These are phyloP conservation scores for Piscicola geometra DNA, from an alignment of 2,888 invertebrate species.

Conservation along the genomic window DNA sequence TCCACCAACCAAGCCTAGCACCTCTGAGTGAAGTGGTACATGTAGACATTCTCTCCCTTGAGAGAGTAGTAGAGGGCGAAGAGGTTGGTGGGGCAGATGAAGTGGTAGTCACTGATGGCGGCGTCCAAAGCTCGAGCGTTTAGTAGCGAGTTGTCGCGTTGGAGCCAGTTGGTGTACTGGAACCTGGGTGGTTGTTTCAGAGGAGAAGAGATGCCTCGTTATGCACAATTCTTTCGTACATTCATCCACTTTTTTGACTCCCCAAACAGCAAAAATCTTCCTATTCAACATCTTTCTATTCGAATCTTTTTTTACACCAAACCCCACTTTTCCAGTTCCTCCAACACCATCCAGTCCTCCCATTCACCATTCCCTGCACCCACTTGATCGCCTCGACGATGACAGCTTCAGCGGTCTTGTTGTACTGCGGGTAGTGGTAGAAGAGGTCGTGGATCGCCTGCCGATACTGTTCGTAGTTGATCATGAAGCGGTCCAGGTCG, in stretches of 20 bases:
- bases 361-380: too few relatives aligned
- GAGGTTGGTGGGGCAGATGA: slow-evolving; percentile 89
- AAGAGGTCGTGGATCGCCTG: slow-evolving; percentile 74
- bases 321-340: too few relatives aligned
- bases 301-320: too few relatives aligned
- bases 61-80: slow-evolving; percentile 82
- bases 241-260: too few relatives aligned
- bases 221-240: too few relatives aligned
- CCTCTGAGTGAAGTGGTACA: slow-evolving; percentile 81
- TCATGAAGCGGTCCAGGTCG: slow-evolving; percentile 55
- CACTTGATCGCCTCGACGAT: slow-evolving; percentile 68
- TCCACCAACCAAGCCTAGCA: background rate
- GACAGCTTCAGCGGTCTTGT: slow-evolving; percentile 65
- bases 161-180: slow-evolving; percentile 87
- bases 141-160: slow-evolving; percentile 75
- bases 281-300: too few relatives aligned
- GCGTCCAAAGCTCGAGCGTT: slow-evolving; percentile 82
- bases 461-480: slow-evolving; percentile 73
- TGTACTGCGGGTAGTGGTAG: slow-evolving; percentile 62
- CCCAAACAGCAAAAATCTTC: too few relatives aligned
- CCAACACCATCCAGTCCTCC: too few relatives aligned
- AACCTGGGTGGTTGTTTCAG: too few relatives aligned
- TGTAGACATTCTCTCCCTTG: slow-evolving; percentile 79
- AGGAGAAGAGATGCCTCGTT: too few relatives aligned
- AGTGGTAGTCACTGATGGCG: slow-evolving; percentile 89